Base-by-base conservation (phyloP, 2,113 vertebrate genomes). In the Cochlearius cochlearius region DNA sequence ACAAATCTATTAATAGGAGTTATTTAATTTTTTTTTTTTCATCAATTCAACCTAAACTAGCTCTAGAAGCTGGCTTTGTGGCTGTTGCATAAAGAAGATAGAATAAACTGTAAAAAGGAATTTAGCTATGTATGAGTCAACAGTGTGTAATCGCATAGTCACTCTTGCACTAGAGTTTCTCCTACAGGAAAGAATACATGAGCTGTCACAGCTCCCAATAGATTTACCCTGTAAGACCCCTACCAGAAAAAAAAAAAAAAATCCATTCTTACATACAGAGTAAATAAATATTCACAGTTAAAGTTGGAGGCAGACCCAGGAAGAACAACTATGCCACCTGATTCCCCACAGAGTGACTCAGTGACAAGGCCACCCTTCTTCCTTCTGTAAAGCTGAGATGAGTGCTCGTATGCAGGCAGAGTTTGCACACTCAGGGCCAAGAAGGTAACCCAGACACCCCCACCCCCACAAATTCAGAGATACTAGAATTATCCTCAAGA, bases 141-240 rank as follows among this genome's bases (percentile, higher is more conserved):
- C 13, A 8, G 23, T 3, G 41, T 21, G 30, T 23, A 56, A 43
- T 0, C 45, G 50, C 2, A 0, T 2, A 67, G 56, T n/a, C 49
- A 32, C 27, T 38, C 18, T 49, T 30, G 34, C 43, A 38, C 21
- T 17, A 19, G 25, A 86, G 12, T 1, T 0, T 9, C 49, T 34
- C 50, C 34, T 64, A 34, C 23, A 78, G 10, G 71, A 53, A 73
- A 88, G 17, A 67, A 59, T 4, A 50, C 32, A 55, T 1, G 10
- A 86, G 32, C 38, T 64, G 26, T 47, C 26, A 60, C 29, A 64
- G 30, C 22, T 60, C 21, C 12, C 32, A 83, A 67, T 69, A 41
- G 4, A 73, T 53, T 80, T 49, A 80, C 23, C 7, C 8, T 47
- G 7, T 8, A 59, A 30, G 43, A 38, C 3, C 6, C 10, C 13